Evolutionary conservation across 2,888 invertebrate genomes (phyloP), one percentile per base, ranked within the genome.

Genomic region (Zygogramma bicolorata): DNA sequence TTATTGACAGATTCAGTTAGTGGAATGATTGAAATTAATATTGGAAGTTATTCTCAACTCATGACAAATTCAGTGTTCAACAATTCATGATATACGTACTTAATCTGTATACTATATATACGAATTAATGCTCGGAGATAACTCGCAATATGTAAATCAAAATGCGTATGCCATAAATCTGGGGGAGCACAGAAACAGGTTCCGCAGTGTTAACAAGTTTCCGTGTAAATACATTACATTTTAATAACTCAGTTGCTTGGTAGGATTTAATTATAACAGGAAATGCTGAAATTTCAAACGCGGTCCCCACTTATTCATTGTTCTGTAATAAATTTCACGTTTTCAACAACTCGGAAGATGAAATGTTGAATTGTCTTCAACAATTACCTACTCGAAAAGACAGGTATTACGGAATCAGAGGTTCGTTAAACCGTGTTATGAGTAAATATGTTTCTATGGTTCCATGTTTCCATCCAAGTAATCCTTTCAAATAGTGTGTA

Each of bases 141-240:
- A 25, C 25, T 53, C n/a, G 53, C 22, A 25, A 53, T 25, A 53
- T 53, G n/a, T 53, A 25, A 27, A 25, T 53, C 25, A 53, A 6
- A 13, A 53, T 27, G 53, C 53, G 53, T 53, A 53, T 27, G 25
- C 53, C n/a, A 53, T 53, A 53, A 53, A 53, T 53, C 53, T 53
- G 25, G 6, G 10, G 53, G n/a, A 65, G 34, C 46, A 59, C 60
- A 70, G 58, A 18, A 59, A 49, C 60, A 65, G 49, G 49, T 70
- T 70, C 65, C 65, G 49, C 70, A 65, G 27, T 38, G 65, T 65
- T 73, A 73, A 73, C 66, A 67, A 69, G 69, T 73, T 73, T 65
- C 49, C 66, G 27, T 73, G 66, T 67, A 71, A 71, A 68, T 68
- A 67, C 46, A 59, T 70, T 73, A 67, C 31, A 66, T 63, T 70